Conservation (phyloP, 2,797 vertebrate species). For the Sternotherus odoratus region DNA sequence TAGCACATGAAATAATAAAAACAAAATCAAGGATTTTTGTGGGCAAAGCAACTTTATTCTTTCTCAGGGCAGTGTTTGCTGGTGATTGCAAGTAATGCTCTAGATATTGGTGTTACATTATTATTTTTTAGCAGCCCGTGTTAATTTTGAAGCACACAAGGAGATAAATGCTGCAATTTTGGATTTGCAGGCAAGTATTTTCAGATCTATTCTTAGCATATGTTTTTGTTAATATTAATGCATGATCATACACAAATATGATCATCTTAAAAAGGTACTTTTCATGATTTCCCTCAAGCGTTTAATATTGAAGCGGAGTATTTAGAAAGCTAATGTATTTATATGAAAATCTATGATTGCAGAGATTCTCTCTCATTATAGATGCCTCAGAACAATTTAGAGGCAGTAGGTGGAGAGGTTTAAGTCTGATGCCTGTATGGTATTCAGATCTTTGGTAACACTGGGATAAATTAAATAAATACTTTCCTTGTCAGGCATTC, state of each 20-base stretch:
- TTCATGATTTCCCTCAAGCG: constrained; percentile 34
- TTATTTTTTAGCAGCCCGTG: not conserved
- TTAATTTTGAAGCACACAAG: constrained; percentile 11
- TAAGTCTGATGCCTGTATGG: fast-evolving
- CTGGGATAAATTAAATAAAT: not conserved
- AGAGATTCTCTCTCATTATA: not conserved
- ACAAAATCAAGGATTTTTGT: constrained; percentile 55
- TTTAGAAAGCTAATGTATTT: constrained; percentile 3
- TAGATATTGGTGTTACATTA: constrained; percentile 5
- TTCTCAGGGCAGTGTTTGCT: not conserved
- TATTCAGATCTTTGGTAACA: not conserved
- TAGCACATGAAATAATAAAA: constrained; percentile 49
- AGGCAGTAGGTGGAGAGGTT: not conserved
- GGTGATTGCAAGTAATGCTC: constrained; percentile 21
- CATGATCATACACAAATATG: not conserved
- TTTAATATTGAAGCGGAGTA: constrained; percentile 21
- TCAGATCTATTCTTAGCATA: not conserved
- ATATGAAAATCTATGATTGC: not conserved
- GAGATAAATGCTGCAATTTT: not conserved
- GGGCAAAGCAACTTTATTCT: constrained; percentile 51
- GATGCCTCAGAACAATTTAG: not conserved
- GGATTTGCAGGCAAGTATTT: not conserved
- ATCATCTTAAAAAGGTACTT: not conserved
- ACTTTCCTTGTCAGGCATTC: not conserved
- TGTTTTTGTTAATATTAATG: not conserved